A percentile compares a stretch with the other conserved stretches of the same genome.
Conservation (phyloP, 1,140 invertebrate species). For the Druon quercuslanigerum region DNA sequence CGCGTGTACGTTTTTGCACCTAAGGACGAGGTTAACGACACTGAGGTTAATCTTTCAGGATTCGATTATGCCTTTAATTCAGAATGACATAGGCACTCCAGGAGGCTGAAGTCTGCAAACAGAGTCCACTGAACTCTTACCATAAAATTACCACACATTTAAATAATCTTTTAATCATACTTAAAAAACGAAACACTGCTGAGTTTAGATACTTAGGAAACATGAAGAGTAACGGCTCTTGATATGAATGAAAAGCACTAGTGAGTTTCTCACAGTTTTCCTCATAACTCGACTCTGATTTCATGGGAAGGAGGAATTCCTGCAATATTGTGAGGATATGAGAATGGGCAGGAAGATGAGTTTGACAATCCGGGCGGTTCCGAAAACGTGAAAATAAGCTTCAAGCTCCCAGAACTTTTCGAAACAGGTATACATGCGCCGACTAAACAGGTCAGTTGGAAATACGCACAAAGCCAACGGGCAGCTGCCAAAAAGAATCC, state of each 20-base stretch:
- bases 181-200: no score
- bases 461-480: constrained; percentile 63
- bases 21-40: constrained; percentile 66
- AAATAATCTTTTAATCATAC: no score
- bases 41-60: constrained; percentile 41
- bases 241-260: background rate
- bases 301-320: constrained; percentile 10
- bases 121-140: no score
- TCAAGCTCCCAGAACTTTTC: constrained; percentile 21
- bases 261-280: background rate
- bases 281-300: background rate
- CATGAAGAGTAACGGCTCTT: no score
- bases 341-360: constrained; percentile 53
- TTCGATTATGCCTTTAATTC: background rate
- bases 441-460: constrained; percentile 65
- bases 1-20: constrained; percentile 73
- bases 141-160: no score
- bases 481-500: constrained; percentile 63
- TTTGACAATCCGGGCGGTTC: constrained; percentile 36
- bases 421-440: constrained; percentile 49
- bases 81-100: no score
- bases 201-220: no score
- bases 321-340: constrained; percentile 41
- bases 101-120: no score
- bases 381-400: constrained; percentile 59